These are phyloP conservation scores for Paracanthobrama guichenoti DNA, from an alignment of 2,113 vertebrate genomes.

Conservation along the genomic window DNA sequence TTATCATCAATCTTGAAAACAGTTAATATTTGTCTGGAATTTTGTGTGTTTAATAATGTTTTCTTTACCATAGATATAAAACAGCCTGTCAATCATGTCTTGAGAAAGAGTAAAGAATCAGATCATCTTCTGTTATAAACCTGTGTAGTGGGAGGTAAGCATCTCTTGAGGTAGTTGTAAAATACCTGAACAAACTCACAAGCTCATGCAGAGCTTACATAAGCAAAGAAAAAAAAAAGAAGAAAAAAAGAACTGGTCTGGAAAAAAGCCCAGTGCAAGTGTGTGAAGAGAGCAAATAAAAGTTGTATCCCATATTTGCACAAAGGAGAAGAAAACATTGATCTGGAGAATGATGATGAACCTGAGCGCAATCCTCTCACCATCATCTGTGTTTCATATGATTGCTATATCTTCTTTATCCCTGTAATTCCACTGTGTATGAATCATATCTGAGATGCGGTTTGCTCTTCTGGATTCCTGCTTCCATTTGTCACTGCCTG, in stretches of 20 bases:
- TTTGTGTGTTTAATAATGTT: no score
- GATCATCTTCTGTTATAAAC: not conserved
- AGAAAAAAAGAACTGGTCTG: not conserved
- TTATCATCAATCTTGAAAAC: no score
- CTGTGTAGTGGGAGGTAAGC: not conserved
- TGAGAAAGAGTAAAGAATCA: not conserved
- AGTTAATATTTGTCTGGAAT: no score
- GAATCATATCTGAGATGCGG: not conserved
- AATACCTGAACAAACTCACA: not conserved
- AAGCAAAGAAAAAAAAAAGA: not conserved
- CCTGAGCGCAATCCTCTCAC: not conserved
- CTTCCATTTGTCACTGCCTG: conserved; percentile 27
- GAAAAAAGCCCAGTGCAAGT: not conserved
- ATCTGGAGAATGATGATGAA: conserved; percentile 20
- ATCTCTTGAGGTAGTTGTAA: not conserved
- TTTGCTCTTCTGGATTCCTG: conserved; percentile 8
- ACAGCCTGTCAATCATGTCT: not conserved
- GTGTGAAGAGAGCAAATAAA: not conserved
- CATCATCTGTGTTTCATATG: conserved; percentile 14
- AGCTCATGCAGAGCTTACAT: not conserved
- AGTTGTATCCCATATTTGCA: not conserved
- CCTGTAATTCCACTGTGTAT: conserved; percentile 8
- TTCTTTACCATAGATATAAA: not conserved
- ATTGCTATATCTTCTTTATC: not conserved
- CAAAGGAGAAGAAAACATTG: conserved; percentile 14